Base-by-base conservation (phyloP, 2,113 vertebrate genomes). In the Ondatra zibethicus region DNA sequence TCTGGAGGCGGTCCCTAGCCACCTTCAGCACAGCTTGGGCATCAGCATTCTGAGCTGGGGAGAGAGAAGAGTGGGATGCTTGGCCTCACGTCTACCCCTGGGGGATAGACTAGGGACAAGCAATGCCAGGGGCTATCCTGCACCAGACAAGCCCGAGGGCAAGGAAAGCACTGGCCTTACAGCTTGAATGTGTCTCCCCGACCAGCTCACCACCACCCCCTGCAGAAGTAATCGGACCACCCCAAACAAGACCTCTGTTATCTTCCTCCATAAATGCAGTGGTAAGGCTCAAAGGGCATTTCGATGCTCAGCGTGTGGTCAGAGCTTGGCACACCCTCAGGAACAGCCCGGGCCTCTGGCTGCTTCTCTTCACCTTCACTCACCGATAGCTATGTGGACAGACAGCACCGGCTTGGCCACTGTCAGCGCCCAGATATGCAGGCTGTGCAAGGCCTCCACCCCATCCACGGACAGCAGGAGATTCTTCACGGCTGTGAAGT, bases 381-480 rank as follows among this genome's bases (percentile, higher is more conserved):
- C 97, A 99, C 99, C 99, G 95, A 99, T 98, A 93, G 98, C 98
- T 0, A 99, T 97, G 97, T 99, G 99, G 29, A 99, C 99, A 0
- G 99, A 99, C 3, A 99, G 98, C 95, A 99, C 96, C 0, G 99
- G 98, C 87, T 99, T 99, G 0, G 98, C 98, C 2, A 98, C 97
- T 0, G 99, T 99, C 93, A 99, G 98, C 0, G 99, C 99, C 99
- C 99, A 99, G 96, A 99, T 98, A 95, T 99, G 99, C 50, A 99
- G 98, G 96, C 98, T 98, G 98, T 99, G 99, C 70, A 99, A 98
- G 0, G 98, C 98, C 84, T 97, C 97, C 58, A 99, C 99, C 0
- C 99, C 99, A 17, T 50, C 86, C 92, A 99, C 98, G 0, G 98
- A 99, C 96, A 99, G 98, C 97, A 99, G 98, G 61, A 96, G 97